Base-by-base conservation (phyloP, 2,797 vertebrate genomes). In the Cynopterus sphinx region DNA sequence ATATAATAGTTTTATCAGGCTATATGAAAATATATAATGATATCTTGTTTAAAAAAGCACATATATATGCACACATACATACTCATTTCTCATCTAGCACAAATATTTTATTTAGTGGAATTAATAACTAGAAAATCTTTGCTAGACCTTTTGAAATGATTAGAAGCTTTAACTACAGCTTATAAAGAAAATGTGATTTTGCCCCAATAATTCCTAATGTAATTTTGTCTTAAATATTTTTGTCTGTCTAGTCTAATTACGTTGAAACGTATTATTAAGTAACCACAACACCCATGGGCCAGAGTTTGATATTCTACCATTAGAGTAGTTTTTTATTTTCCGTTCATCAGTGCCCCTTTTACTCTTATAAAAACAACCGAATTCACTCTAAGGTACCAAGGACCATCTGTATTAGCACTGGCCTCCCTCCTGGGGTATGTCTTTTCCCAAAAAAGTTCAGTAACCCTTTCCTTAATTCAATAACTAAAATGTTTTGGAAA, bases 181-280 rank as follows among this genome's bases (percentile, higher is more conserved):
- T 94, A 75, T 33, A 87, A 83, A 51, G 26, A 84, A 90, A 91
- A 70, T 28, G 19, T 41, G 6, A 36, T 71, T 95, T 59, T 95
- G 11, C 43, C 46, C 15, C 26, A 90, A 3, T 90, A 90, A 90
- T 24, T 39, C 41, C 39, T 49, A 68, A 61, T 84, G 36, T 26
- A 90, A 84, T 87, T 83, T 90, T 84, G 41, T 3, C 46, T 85
- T 95, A 61, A 75, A 28, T 81, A 73, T 33, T 74, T 93, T 93
- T 87, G 21, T 65, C 19, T 5, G 90, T 94, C 43, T 46, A 78
- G 22, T 79, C n/a, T 59, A 89, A 90, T 15, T 81, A 49, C 41
- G 73, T 51, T 81, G n/a, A 63, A 86, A 81, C 88, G 12, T 33
- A 46, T 28, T 49, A 21, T 68, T 84, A 75, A 71, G 31, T 19